Percentiles rank a stretch among this genome's conserved stretches.
Conservation (phyloP, 2,113 vertebrate genomes). For the Conger conger region DNA sequence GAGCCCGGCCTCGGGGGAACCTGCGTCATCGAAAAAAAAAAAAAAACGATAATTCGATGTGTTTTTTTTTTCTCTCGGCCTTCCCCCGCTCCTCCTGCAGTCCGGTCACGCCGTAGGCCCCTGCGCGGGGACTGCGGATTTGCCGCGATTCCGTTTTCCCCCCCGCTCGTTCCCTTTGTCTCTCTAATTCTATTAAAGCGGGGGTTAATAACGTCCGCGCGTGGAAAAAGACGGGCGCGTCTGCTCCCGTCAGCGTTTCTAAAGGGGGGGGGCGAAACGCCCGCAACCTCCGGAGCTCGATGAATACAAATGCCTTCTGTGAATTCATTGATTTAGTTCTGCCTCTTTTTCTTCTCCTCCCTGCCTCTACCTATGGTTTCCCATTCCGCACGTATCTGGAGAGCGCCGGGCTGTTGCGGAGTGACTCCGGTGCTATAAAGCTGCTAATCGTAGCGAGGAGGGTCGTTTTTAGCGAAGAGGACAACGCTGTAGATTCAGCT, state of each 20-base stretch:
- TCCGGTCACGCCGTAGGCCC: too few species aligned
- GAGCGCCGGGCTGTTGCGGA: not conserved
- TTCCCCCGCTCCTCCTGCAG: not conserved
- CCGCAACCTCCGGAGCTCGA: not conserved
- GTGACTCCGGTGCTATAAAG: not conserved
- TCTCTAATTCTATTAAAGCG: not conserved
- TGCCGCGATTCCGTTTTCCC: not conserved
- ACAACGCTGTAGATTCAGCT: not conserved
- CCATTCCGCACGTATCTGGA: not conserved
- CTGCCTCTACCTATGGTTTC: not conserved
- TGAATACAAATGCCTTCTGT: not conserved
- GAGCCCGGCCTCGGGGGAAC: not conserved
- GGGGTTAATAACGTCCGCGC: not conserved
- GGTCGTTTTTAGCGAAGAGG: not conserved
- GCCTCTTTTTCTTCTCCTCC: not conserved
- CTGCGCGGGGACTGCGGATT: not conserved
- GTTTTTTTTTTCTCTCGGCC: not conserved
- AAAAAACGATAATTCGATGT: too few species aligned
- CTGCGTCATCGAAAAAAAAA: too few species aligned
- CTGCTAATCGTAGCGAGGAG: too few species aligned
- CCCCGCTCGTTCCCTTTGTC: not conserved
- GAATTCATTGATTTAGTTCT: not conserved
- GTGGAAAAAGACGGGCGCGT: not conserved
- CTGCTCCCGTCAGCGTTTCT: not conserved
- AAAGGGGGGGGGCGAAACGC: not conserved